Conservation (phyloP, 2,113 vertebrate genomes). For the Synodontis membranacea region DNA sequence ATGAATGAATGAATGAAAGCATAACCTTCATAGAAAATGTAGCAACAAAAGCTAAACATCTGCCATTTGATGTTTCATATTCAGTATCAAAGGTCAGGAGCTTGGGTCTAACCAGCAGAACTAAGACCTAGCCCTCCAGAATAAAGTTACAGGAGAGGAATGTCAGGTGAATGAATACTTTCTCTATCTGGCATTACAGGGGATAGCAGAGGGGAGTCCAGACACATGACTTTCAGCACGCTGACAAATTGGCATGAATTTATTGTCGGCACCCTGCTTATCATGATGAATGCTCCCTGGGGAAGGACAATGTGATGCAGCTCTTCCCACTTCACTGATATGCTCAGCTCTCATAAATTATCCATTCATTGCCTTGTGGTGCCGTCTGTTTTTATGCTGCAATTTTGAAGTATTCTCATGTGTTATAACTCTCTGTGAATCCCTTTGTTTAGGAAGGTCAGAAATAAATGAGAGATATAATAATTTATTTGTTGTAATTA, state of each 20-base stretch:
- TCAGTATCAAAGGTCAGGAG: not conserved
- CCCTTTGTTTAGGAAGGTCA: conserved; percentile 53
- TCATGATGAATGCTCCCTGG: conserved; percentile 58
- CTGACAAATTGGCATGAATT: conserved; percentile 61
- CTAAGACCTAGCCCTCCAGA: not conserved
- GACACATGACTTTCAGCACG: conserved; percentile 59
- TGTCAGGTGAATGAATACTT: not conserved
- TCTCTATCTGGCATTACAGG: not conserved
- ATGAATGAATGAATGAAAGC: too few species aligned
- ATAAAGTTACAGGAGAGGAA: not conserved
- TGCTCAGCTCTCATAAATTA: conserved; percentile 64
- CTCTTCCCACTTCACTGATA: conserved; percentile 53
- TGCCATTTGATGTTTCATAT: not conserved
- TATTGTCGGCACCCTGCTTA: conserved; percentile 56
- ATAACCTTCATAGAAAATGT: not conserved
- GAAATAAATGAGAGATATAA: conserved; percentile 55
- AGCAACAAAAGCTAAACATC: not conserved
- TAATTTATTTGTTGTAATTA: conserved; percentile 65
- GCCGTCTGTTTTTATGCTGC: conserved; percentile 55
- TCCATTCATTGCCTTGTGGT: conserved; percentile 54
- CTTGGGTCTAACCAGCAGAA: not conserved
- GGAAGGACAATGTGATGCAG: conserved; percentile 59
- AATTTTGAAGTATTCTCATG: conserved; percentile 46
- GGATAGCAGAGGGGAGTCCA: conserved; percentile 40
- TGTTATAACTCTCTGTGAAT: conserved; percentile 44